Evolutionary conservation across 2,888 invertebrate species (phyloP).

Genomic region (Busseola fusca): DNA sequence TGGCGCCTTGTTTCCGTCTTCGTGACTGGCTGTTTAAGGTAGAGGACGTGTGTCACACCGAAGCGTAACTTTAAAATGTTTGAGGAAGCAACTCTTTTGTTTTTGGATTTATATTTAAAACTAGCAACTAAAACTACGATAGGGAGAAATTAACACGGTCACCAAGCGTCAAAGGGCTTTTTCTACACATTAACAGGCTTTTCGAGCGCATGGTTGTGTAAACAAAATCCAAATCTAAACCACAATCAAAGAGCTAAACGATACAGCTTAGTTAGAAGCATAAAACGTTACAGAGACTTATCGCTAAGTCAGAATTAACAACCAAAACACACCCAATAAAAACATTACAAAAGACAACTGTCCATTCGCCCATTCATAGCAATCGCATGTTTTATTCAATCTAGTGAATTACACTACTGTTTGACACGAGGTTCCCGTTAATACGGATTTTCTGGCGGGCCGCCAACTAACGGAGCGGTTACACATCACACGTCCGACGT

Average conservation of each 20-base stretch:
- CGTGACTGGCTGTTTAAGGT: constrained; percentile 31
- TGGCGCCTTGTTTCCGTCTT: constrained; percentile 73
- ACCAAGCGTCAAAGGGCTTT: not conserved
- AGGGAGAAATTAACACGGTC: too few species aligned
- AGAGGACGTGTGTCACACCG: constrained; percentile 40
- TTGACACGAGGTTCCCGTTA: constrained; percentile 67
- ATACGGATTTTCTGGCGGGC: constrained; percentile 78
- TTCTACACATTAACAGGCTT: not conserved
- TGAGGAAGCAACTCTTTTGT: not conserved
- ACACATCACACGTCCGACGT: constrained; percentile 53
- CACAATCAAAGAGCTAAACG: not conserved
- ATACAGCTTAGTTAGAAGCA: not conserved
- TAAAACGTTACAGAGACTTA: not conserved
- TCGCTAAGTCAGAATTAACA: not conserved
- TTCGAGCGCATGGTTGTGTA: not conserved
- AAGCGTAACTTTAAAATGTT: constrained; percentile 12
- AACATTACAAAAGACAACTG: constrained; percentile 32
- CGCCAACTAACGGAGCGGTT: constrained; percentile 73
- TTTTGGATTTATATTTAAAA: not conserved
- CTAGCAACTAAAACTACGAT: not conserved
- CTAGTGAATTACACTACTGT: constrained; percentile 62
- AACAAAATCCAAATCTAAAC: not conserved
- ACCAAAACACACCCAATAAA: constrained; percentile 17
- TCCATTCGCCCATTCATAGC: constrained; percentile 22
- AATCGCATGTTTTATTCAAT: constrained; percentile 38